These are phyloP conservation scores for Orgyia antiqua DNA, from an alignment of 2,888 invertebrate species.

Conservation along the genomic window DNA sequence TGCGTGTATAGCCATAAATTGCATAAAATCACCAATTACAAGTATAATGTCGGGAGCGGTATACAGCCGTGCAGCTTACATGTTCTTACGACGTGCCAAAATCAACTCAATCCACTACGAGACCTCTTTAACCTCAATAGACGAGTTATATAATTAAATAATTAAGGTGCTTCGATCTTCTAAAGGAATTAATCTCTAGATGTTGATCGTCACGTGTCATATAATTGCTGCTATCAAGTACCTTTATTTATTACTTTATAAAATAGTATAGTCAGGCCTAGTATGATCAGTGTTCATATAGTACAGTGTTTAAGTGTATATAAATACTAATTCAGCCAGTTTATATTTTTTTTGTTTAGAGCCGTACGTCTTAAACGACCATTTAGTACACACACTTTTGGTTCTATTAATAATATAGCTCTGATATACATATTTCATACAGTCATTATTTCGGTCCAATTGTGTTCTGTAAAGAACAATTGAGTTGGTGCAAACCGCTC, in stretches of 20 bases:
- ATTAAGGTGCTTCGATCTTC: slow-evolving; percentile 35
- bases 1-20: slow-evolving; percentile 72
- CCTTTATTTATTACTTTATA: slow-evolving; percentile 28
- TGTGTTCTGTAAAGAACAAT: too few relatives aligned
- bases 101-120: slow-evolving; percentile 40
- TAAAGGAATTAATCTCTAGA: slow-evolving; percentile 40
- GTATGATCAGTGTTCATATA: too few relatives aligned
- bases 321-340: too few relatives aligned
- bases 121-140: slow-evolving; percentile 36
- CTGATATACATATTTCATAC: too few relatives aligned
- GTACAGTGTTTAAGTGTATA: too few relatives aligned
- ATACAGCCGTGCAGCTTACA: slow-evolving; percentile 31
- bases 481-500: too few relatives aligned
- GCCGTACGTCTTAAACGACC: too few relatives aligned
- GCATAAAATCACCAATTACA: slow-evolving; percentile 73
- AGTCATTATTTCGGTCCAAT: too few relatives aligned
- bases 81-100: slow-evolving; percentile 46
- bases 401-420: too few relatives aligned
- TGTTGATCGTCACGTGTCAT: slow-evolving; percentile 36
- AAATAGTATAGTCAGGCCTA: too few relatives aligned
- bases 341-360: too few relatives aligned
- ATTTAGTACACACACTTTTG: too few relatives aligned
- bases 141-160: slow-evolving; percentile 23
- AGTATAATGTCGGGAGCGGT: slow-evolving; percentile 57
- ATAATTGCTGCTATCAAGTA: slow-evolving; percentile 30